Conservation (phyloP, 2,797 vertebrate genomes). For the Mormyrus hasselquistii region DNA sequence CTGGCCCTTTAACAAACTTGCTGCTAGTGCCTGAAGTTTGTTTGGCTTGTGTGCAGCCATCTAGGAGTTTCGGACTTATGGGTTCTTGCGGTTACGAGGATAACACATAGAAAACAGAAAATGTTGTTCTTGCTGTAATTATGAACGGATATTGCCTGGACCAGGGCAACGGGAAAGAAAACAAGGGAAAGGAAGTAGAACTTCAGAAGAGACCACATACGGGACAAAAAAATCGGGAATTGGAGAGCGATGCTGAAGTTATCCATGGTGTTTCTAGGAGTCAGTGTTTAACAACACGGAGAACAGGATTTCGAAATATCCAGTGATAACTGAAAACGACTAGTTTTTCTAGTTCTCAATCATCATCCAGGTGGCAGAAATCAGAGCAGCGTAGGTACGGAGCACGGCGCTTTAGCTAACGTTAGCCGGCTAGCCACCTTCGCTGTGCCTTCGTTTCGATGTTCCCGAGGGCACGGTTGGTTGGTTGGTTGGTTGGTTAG, state of each 20-base stretch:
- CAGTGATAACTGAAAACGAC: not conserved
- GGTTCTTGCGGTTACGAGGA: not conserved
- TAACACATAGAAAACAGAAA: not conserved
- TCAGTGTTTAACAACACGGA: not conserved
- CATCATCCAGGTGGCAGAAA: not conserved
- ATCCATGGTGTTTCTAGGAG: not conserved
- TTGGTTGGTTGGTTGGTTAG: not conserved
- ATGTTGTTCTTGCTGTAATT: not conserved
- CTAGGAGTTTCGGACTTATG: not conserved
- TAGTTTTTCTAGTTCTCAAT: not conserved
- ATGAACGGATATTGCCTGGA: not conserved
- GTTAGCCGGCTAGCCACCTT: slow-evolving; percentile 11
- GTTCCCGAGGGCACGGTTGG: not conserved
- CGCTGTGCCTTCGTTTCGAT: not conserved
- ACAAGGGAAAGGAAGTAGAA: slow-evolving; percentile 29
- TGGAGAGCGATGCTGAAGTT: not conserved
- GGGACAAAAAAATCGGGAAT: slow-evolving; percentile 29
- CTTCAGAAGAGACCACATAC: slow-evolving; percentile 39
- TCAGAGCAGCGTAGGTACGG: not conserved
- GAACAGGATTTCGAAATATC: not conserved
- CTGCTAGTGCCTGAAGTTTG: slow-evolving; percentile 38
- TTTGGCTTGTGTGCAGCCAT: not conserved
- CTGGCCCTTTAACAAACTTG: slow-evolving; percentile 67
- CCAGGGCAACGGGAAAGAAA: not conserved
- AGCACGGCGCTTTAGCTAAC: not conserved